phyloP scores from a whole-genome alignment of 2,113 vertebrate genomes.

The Naja naja region DNA sequence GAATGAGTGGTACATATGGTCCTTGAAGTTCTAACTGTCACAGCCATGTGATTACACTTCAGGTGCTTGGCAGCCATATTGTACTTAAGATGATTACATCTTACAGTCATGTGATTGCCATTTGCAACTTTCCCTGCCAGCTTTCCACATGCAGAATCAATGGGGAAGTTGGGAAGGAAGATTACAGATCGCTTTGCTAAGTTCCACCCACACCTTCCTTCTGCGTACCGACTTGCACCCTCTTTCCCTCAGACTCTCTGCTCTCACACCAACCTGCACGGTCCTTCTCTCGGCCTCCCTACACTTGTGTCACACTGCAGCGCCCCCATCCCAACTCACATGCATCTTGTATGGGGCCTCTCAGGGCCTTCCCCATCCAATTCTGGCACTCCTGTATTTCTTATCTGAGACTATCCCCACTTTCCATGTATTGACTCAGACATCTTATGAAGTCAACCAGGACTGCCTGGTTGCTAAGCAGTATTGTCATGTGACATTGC shows the following conservation, averaged over 20 bases:
- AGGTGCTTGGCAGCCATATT: neutral
- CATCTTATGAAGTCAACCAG: neutral
- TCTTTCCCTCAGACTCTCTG: neutral
- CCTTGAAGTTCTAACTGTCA: neutral
- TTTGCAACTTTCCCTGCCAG: neutral
- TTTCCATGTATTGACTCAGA: neutral
- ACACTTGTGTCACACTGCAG: neutral
- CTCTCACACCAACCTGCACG: no score
- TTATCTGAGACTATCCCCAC: neutral
- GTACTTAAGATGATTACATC: neutral
- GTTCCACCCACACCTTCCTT: neutral
- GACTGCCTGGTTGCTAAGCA: neutral
- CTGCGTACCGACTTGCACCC: neutral
- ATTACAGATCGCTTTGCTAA: neutral
- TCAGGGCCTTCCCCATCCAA: neutral
- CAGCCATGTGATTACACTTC: neutral
- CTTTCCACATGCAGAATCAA: neutral
- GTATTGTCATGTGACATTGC: neutral
- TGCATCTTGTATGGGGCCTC: neutral
- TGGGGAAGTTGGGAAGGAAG: neutral
- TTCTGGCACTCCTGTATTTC: neutral
- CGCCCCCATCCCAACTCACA: neutral
- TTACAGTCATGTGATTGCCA: neutral
- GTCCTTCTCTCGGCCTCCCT: neutral
- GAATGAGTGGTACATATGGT: neutral